Evolutionary conservation across 2,888 invertebrate species (phyloP).

Genomic region (Hirtodrosophila trivittata): DNA sequence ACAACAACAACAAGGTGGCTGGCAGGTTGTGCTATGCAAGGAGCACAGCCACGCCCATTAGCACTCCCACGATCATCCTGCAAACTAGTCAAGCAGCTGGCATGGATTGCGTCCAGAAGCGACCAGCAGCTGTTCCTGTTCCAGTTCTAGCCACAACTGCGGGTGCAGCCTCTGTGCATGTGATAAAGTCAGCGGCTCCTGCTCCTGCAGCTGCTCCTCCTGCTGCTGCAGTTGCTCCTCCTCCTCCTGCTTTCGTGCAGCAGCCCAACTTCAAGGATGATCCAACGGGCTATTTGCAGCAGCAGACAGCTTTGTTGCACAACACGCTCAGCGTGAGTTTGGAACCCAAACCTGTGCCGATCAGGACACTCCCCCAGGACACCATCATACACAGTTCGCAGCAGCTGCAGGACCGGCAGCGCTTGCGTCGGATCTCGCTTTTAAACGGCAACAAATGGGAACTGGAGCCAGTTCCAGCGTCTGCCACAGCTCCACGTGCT

Average conservation of each 20-base stretch:
- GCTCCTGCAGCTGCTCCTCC: constrained; percentile 15
- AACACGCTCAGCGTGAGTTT: constrained; percentile 91
- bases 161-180: constrained; percentile 45
- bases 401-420: constrained; percentile 74
- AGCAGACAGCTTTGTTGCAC: constrained; percentile 93
- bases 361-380: constrained; percentile 48
- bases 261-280: constrained; percentile 94
- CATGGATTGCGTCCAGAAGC: constrained; percentile 22
- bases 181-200: constrained; percentile 57
- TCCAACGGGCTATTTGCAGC: constrained; percentile 94
- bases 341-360: constrained; percentile 76
- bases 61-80: constrained; percentile 27
- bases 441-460: constrained; percentile 60
- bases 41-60: constrained; percentile 24
- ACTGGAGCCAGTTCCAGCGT: constrained; percentile 15
- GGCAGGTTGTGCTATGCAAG: constrained; percentile 23
- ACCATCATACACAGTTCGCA: constrained; percentile 64
- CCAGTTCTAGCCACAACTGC: constrained; percentile 19
- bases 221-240: too few species aligned
- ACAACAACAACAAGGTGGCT: constrained; percentile 49
- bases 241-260: too few species aligned
- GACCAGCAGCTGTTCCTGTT: constrained; percentile 25
- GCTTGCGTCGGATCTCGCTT: constrained; percentile 66
- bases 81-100: constrained; percentile 57
- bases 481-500: constrained; percentile 22